A percentile compares a stretch with the other conserved stretches of the same genome.
phyloP scores from a whole-genome alignment of 2,797 vertebrate species.

The Anabacerthia variegaticeps region DNA sequence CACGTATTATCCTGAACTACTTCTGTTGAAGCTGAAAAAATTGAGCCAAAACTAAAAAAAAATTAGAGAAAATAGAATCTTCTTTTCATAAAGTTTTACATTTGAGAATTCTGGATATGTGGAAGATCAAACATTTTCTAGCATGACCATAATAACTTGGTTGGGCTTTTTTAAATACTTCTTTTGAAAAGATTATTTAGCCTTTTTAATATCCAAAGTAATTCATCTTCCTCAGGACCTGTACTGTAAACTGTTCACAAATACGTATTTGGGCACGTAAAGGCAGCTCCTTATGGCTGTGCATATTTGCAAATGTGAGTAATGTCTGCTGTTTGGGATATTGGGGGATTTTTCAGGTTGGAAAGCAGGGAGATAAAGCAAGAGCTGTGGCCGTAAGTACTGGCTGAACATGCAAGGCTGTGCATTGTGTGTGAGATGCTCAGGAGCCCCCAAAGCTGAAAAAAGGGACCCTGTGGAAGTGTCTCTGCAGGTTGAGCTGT shows the following conservation, averaged over 20 bases:
- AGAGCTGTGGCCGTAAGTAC: neutral
- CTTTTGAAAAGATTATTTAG: neutral
- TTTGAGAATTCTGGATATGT: neutral
- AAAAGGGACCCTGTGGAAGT: neutral
- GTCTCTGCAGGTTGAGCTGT: neutral
- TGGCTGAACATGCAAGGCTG: neutral
- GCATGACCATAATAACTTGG: neutral
- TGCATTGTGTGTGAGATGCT: neutral
- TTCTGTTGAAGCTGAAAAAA: neutral
- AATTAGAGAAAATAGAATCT: neutral
- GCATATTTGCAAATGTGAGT: neutral
- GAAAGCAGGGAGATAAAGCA: neutral
- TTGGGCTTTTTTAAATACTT: fast-evolving
- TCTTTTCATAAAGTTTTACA: neutral
- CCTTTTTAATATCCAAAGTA: neutral
- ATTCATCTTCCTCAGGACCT: neutral
- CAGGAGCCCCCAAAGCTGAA: neutral
- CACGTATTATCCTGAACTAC: neutral
- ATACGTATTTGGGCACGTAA: fast-evolving
- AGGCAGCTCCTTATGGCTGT: neutral
- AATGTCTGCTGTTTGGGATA: neutral
- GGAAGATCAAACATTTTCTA: neutral
- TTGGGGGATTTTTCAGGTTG: neutral
- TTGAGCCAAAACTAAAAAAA: neutral
- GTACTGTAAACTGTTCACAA: neutral